Evolutionary conservation across 2,113 vertebrate species (phyloP).

Genomic region (Salvator merianae): DNA sequence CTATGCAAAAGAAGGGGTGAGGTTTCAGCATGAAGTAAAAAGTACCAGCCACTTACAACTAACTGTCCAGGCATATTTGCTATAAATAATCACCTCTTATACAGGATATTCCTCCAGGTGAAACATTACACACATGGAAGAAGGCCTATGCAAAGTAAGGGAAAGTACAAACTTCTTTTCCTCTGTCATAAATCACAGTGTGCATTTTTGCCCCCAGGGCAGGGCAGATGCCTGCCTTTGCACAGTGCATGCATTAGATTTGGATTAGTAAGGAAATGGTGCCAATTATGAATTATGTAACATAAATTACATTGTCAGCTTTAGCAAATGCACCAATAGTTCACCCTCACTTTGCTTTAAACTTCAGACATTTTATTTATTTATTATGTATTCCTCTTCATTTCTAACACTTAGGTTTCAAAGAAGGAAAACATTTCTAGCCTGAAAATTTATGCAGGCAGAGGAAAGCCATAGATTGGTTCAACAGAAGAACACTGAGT

Average conservation of each 20-base stretch:
- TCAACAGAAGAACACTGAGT: background rate
- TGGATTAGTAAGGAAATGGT: constrained; percentile 52
- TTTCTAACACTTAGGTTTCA: no score
- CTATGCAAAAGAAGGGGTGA: background rate
- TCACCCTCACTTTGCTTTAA: constrained; percentile 5
- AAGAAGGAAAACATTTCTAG: background rate
- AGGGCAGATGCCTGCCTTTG: constrained; percentile 54
- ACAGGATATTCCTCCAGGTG: constrained; percentile 42
- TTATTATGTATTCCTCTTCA: no score
- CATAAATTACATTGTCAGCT: constrained; percentile 39
- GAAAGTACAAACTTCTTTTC: constrained; percentile 58
- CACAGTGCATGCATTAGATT: constrained; percentile 42
- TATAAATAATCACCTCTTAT: constrained; percentile 16
- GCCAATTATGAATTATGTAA: constrained; percentile 32
- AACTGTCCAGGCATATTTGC: constrained; percentile 26
- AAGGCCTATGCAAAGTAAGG: constrained; percentile 45
- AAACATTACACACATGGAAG: constrained; percentile 43
- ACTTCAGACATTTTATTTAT: background rate
- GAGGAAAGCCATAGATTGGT: background rate
- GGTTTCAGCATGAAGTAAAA: background rate
- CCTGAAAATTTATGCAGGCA: background rate
- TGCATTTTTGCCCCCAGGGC: background rate
- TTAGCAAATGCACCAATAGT: constrained; percentile 35
- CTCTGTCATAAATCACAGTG: constrained; percentile 62
- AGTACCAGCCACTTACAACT: background rate